Evolutionary conservation across 2,113 vertebrate genomes (phyloP).

Genomic region (Ranitomeya variabilis): DNA sequence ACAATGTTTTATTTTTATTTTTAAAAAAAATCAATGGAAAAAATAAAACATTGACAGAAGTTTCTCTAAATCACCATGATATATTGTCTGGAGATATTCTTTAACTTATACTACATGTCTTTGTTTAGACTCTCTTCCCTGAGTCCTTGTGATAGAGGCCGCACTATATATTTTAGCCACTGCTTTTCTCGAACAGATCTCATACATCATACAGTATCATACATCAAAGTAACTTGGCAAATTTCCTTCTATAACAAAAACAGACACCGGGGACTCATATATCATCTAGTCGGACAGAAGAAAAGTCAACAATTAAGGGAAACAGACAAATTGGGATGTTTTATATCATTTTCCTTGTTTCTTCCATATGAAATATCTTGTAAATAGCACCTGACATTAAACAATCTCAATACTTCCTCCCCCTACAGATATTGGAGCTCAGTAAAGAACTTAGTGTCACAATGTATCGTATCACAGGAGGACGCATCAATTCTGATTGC

Average conservation of each 20-base stretch:
- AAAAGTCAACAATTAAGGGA: constrained; percentile 84
- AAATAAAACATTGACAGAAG: neutral
- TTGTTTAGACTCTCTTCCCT: neutral
- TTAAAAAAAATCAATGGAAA: neutral
- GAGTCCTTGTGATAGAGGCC: constrained; percentile 14
- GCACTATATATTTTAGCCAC: constrained; percentile 4
- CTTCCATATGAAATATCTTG: constrained; percentile 80
- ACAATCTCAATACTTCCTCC: constrained; percentile 72
- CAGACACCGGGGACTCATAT: constrained; percentile 77
- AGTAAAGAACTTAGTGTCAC: constrained; percentile 85
- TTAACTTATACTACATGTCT: neutral
- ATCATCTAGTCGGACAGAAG: constrained; percentile 80
- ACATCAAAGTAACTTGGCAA: constrained; percentile 32
- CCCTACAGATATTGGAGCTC: constrained; percentile 79
- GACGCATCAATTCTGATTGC: constrained; percentile 82
- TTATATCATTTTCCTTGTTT: constrained; percentile 82
- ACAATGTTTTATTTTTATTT: neutral
- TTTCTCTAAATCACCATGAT: neutral
- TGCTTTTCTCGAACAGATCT: neutral
- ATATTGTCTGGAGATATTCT: neutral
- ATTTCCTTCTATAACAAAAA: constrained; percentile 67
- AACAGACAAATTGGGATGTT: constrained; percentile 83
- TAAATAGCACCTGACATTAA: constrained; percentile 80
- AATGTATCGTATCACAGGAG: constrained; percentile 77
- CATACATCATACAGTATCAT: constrained; percentile 22